A percentile compares a stretch with the other conserved stretches of the same genome.
phyloP scores from a whole-genome alignment of 2,797 vertebrate species.

The Capromys pilorides region DNA sequence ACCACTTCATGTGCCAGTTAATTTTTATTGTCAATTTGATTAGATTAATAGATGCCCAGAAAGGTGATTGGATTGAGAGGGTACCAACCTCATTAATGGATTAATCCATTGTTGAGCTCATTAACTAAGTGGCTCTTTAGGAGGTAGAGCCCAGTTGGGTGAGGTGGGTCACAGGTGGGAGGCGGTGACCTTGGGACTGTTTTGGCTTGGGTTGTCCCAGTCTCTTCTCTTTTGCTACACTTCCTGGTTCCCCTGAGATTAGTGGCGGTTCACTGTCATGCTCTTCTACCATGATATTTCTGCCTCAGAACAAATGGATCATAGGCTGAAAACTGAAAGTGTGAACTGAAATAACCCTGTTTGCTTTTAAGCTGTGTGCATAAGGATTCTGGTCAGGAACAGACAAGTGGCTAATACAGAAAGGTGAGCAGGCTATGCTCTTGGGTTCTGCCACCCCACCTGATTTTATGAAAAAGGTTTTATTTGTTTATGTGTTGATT shows the following conservation, averaged over 20 bases:
- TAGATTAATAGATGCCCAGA: neutral
- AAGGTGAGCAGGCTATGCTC: neutral
- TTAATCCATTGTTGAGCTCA: neutral
- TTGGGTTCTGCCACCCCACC: neutral
- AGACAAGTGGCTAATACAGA: neutral
- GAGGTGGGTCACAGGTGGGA: neutral
- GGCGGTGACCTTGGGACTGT: neutral
- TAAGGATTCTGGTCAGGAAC: neutral
- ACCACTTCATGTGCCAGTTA: neutral
- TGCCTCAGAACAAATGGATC: neutral
- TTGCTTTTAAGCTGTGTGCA: neutral
- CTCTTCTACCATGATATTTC: neutral
- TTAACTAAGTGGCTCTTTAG: neutral
- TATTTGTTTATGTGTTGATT: neutral
- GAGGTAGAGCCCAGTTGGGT: neutral
- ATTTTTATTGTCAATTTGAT: neutral
- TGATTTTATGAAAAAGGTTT: conserved; percentile 5
- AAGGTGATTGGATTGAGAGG: neutral
- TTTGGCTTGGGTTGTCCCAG: too few species aligned
- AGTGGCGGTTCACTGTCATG: neutral
- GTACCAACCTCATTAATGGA: neutral
- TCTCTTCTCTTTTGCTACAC: neutral
- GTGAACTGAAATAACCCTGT: neutral
- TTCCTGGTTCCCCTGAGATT: neutral
- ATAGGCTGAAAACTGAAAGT: neutral